Evolutionary conservation across 1,140 invertebrate species (phyloP), one percentile per base, ranked within the genome.

Genomic region (Helicoverpa armigera): DNA sequence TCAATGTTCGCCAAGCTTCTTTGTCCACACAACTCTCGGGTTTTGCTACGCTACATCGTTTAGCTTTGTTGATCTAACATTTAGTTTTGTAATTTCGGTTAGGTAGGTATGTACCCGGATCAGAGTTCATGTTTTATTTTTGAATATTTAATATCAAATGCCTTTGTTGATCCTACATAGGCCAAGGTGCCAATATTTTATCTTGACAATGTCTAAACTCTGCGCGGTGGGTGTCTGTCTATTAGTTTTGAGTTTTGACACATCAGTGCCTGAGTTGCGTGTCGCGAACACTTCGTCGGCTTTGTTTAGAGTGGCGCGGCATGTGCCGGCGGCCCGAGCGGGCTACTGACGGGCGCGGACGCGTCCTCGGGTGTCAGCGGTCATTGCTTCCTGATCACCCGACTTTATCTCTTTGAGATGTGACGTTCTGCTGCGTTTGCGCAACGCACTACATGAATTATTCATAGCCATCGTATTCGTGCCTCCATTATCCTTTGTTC

Each of bases 301-400:
- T 82, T 86, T 82, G 85, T 83, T n/a, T 81, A 53, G 61, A 58
- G 35, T 12, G 29, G 23, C 23, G 31, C 7, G 65, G 2, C 14
- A 35, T 10, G 50, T 48, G 48, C 16, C 18, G 67, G 43, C 31
- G 50, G 69, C 50, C 10, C 43, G 16, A n/a, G 18, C 69, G 50
- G 69, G 23, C 51, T 12, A 58, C 50, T 70, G 23, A 29, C 53
- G 9, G 29, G 73, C 60, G 18, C 74, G 78, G 60, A 58, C 75
- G 69, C 63, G 85, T 86, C 82, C 84, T 87, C 81, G 82, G 29
- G 67, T 83, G 80, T 75, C 79, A 56, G 83, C 87, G 88, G 90
- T 91, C 90, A 90, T 88, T 92, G 91, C 88, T 92, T 92, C 87
- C 84, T 89, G 85, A 88, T 89, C 81, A 80, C 82, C 81, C 79